phyloP scores from a whole-genome alignment of 1,140 invertebrate genomes.

The Rhynchophorus ferrugineus region DNA sequence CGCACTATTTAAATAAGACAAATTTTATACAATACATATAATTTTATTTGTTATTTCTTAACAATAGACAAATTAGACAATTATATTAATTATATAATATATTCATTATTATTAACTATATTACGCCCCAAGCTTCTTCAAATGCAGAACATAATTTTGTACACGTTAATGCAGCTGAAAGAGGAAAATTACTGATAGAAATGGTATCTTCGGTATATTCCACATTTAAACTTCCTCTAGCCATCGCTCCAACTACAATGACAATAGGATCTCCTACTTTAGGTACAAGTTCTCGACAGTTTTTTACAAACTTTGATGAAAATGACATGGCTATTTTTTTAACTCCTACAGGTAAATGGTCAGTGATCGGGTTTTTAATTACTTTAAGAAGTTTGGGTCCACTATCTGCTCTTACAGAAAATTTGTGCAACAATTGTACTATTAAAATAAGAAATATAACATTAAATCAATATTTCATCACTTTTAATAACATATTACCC shows the following conservation, averaged over 20 bases:
- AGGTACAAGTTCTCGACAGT: conserved; percentile 75
- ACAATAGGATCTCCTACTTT: conserved; percentile 74
- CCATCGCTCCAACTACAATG: conserved; percentile 93
- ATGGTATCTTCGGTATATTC: conserved; percentile 88
- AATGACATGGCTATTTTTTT: conserved; percentile 86
- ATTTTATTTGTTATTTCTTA: no score
- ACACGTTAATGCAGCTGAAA: conserved; percentile 93
- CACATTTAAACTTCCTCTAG: conserved; percentile 84
- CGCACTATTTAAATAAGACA: no score
- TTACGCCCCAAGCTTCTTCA: conserved; percentile 90
- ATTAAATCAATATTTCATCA: not conserved
- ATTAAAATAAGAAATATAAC: conserved; percentile 39
- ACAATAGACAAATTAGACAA: no score
- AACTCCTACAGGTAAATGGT: conserved; percentile 70
- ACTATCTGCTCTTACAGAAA: conserved; percentile 83
- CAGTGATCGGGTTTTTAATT: conserved; percentile 93
- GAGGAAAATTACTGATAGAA: conserved; percentile 92
- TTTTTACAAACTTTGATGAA: conserved; percentile 67
- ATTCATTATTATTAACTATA: conserved; percentile 48
- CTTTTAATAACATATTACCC: conserved; percentile 55
- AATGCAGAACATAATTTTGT: conserved; percentile 94
- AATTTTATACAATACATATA: no score
- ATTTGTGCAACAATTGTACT: conserved; percentile 96
- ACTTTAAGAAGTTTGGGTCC: conserved; percentile 91
- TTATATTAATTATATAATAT: no score